Conservation (phyloP, 2,113 vertebrate genomes). For the Nothoprocta pentlandii region DNA sequence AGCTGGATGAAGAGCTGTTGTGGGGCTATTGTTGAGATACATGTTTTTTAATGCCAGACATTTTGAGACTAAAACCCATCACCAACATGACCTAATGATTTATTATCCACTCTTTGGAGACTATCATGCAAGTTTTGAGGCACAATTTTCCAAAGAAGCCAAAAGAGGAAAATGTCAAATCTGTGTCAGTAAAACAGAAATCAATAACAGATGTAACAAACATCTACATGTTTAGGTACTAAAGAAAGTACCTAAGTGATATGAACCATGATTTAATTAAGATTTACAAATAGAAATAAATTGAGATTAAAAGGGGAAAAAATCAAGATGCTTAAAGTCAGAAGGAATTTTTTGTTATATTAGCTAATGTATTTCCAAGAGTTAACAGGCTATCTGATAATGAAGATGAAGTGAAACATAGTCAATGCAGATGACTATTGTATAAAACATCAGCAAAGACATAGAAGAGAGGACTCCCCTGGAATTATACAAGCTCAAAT, state of each 20-base stretch:
- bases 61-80: slow-evolving; percentile 46
- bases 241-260: slow-evolving; percentile 55
- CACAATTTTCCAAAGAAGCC: slow-evolving; percentile 17
- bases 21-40: not conserved
- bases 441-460: not conserved
- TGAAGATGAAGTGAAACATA: not conserved
- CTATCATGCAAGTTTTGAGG: slow-evolving; percentile 23
- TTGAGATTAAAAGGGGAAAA: slow-evolving; percentile 53
- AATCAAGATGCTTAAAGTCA: slow-evolving; percentile 46
- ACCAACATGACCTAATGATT: not conserved
- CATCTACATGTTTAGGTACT: not conserved
- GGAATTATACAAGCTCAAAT: not conserved
- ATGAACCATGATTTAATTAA: slow-evolving; percentile 68
- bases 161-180: slow-evolving; percentile 26
- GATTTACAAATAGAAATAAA: slow-evolving; percentile 69
- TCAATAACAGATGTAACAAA: slow-evolving; percentile 35
- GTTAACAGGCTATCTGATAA: not conserved
- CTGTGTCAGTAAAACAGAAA: slow-evolving; percentile 33
- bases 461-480: not conserved
- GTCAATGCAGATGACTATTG: not conserved
- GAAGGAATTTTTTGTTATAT: slow-evolving; percentile 52
- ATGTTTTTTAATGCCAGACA: not conserved
- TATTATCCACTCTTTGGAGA: not conserved
- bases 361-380: slow-evolving; percentile 43
- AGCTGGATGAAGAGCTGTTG: not conserved